phyloP scores from a whole-genome alignment of 1,140 invertebrate genomes.

The Homalodisca vitripennis region DNA sequence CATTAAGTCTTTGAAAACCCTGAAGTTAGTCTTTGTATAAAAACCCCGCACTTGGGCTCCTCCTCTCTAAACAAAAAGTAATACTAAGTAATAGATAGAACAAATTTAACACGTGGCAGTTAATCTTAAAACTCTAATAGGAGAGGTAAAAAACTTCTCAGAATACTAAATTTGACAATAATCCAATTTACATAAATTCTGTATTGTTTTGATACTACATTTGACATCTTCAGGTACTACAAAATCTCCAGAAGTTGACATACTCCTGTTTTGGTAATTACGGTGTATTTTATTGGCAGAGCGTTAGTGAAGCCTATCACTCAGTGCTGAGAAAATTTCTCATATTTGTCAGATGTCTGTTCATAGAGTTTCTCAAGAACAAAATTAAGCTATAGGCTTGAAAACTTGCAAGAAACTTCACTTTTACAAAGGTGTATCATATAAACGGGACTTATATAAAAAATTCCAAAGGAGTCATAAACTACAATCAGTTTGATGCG shows the following conservation, averaged over 20 bases:
- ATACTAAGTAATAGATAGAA: slow-evolving; percentile 17
- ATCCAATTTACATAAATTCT: background rate
- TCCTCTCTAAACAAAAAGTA: slow-evolving; percentile 51
- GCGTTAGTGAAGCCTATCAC: too few species aligned
- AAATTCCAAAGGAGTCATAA: too few species aligned
- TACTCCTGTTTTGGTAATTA: too few species aligned
- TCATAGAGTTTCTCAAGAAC: too few species aligned
- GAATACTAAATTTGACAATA: background rate
- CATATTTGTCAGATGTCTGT: too few species aligned
- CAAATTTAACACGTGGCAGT: background rate
- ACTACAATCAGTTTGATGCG: too few species aligned
- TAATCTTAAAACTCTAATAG: background rate
- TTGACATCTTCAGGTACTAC: background rate
- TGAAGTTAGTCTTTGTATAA: slow-evolving; percentile 63
- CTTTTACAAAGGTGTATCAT: too few species aligned
- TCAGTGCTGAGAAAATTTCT: too few species aligned
- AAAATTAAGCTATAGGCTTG: too few species aligned
- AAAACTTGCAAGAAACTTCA: too few species aligned
- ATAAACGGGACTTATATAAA: too few species aligned
- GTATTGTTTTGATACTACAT: background rate
- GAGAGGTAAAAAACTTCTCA: background rate
- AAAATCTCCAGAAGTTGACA: background rate
- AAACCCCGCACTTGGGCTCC: slow-evolving; percentile 63
- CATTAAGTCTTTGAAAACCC: slow-evolving; percentile 81
- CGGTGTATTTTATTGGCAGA: too few species aligned